Conservation (phyloP, 1,140 invertebrate species). For the Dreissena rostriformis region DNA sequence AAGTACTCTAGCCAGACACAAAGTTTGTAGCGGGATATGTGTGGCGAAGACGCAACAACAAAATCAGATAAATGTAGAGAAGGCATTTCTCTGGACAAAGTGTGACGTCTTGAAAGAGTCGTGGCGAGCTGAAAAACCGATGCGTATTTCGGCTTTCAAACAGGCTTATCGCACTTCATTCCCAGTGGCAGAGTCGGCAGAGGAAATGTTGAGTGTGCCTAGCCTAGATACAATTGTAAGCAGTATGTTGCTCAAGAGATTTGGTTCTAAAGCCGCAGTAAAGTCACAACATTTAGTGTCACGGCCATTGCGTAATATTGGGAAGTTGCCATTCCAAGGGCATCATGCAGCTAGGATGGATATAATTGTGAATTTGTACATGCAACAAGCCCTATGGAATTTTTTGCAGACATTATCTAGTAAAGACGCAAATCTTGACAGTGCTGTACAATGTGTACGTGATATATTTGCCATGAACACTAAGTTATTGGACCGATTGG, state of each 20-base stretch:
- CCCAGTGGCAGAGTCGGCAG: not conserved
- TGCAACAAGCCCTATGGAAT: constrained; percentile 25
- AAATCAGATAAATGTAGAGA: not conserved
- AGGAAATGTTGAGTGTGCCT: constrained; percentile 5
- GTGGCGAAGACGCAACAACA: constrained; percentile 9
- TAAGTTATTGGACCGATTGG: constrained; percentile 12
- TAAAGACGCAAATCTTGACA: constrained; percentile 2
- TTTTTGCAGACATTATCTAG: not conserved
- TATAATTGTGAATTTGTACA: constrained; percentile 24
- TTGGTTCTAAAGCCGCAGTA: not conserved
- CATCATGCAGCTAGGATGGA: constrained; percentile 42
- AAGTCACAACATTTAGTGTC: constrained; percentile 31
- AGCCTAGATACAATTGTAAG: constrained; percentile 11
- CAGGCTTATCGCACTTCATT: constrained; percentile 13
- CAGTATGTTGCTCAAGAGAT: constrained; percentile 11
- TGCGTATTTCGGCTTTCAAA: constrained; percentile 14
- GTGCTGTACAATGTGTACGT: constrained; percentile 19
- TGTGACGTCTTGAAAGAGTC: constrained; percentile 7
- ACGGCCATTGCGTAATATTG: constrained; percentile 13
- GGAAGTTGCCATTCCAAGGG: constrained; percentile 31
- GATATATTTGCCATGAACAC: constrained; percentile 37
- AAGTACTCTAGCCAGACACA: too few relatives aligned
- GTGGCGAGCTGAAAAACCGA: not conserved
- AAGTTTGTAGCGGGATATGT: constrained; percentile 15
- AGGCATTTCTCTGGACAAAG: constrained; percentile 20